phyloP scores from a whole-genome alignment of 2,888 invertebrate genomes.

The Rotaria macrura region DNA sequence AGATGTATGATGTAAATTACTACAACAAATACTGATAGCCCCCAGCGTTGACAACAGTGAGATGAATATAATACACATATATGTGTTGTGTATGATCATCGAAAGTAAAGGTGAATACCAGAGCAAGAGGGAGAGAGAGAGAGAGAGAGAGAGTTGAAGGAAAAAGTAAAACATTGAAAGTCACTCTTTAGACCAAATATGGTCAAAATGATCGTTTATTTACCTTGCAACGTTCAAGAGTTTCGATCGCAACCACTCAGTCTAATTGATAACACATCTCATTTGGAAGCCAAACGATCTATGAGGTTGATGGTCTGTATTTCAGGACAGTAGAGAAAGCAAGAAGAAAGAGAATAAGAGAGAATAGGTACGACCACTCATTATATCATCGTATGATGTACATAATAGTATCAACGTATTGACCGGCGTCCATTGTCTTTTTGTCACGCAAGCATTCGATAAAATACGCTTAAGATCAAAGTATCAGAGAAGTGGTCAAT shows the following conservation, averaged over 20 bases:
- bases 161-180: not conserved
- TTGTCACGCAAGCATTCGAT: not conserved
- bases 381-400: constrained; percentile 3
- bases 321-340: not conserved
- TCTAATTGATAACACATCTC: constrained; percentile 12
- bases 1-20: not conserved
- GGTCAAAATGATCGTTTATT: not conserved
- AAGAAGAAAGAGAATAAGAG: not conserved
- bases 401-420: not conserved
- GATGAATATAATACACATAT: not conserved
- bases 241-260: not conserved
- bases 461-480: not conserved
- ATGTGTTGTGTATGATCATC: not conserved
- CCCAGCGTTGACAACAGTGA: not conserved
- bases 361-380: not conserved
- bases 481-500: not conserved
- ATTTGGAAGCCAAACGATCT: constrained; percentile 15
- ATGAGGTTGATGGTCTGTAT: not conserved
- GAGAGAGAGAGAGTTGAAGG: not conserved
- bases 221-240: not conserved
- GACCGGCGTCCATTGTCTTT: not conserved
- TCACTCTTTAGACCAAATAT: not conserved
- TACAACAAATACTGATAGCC: not conserved
- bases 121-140: too few relatives aligned
- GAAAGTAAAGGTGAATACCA: not conserved